Conservation (phyloP, 2,797 vertebrate genomes). For the Myotis daubentonii region DNA sequence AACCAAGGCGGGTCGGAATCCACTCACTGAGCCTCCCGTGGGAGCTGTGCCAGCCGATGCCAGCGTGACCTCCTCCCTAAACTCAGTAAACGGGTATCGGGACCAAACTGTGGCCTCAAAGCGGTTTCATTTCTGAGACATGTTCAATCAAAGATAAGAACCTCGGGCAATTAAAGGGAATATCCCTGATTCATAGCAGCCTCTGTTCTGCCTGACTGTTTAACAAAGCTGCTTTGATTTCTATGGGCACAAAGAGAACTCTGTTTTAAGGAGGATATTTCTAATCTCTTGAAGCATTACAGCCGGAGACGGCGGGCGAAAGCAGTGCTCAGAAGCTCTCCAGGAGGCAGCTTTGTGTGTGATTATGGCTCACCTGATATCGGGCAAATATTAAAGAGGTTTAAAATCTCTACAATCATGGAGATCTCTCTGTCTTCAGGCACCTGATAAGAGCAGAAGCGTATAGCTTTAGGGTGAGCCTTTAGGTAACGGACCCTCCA, state of each 20-base stretch:
- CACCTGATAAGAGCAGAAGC: constrained; percentile 78
- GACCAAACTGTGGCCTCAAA: not conserved
- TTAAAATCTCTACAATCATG: constrained; percentile 77
- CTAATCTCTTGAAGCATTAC: constrained; percentile 78
- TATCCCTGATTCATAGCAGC: constrained; percentile 5
- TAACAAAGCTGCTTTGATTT: constrained; percentile 70
- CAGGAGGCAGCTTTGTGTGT: constrained; percentile 66
- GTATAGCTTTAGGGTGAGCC: constrained; percentile 76
- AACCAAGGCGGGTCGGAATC: not conserved
- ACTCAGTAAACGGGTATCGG: not conserved
- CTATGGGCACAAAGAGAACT: constrained; percentile 47
- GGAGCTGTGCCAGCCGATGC: not conserved
- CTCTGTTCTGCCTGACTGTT: constrained; percentile 56
- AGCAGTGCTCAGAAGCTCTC: constrained; percentile 79
- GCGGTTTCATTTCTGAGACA: not conserved
- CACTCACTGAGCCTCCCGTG: not conserved
- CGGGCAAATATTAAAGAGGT: constrained; percentile 80
- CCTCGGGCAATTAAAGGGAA: not conserved
- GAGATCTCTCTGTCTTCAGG: constrained; percentile 80
- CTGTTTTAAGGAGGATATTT: constrained; percentile 75
- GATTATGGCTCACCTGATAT: constrained; percentile 79
- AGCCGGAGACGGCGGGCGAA: constrained; percentile 78
- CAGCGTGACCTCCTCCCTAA: not conserved
- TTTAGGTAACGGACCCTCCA: constrained; percentile 75
- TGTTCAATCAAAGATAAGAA: constrained; percentile 43